Conservation (phyloP, 2,888 invertebrate genomes). For the Eugnorisma glareosa region DNA sequence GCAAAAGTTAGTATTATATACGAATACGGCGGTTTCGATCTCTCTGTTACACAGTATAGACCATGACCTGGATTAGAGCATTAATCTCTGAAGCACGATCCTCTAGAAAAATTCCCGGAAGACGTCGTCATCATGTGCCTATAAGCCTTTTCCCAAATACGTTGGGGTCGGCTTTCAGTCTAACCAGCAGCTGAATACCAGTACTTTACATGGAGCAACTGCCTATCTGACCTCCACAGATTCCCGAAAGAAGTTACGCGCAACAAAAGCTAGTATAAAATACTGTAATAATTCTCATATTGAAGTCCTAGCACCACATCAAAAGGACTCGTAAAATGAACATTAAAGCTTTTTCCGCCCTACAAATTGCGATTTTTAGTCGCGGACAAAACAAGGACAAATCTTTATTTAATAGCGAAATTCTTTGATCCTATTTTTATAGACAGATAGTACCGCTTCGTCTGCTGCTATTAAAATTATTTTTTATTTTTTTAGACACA, state of each 20-base stretch:
- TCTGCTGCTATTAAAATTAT: conserved; percentile 25
- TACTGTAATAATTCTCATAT: neutral
- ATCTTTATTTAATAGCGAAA: conserved; percentile 4
- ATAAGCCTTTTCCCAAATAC: too few relatives aligned
- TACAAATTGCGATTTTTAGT: conserved; percentile 1
- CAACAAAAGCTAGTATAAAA: neutral
- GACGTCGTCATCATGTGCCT: neutral
- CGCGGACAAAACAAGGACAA: conserved; percentile 1
- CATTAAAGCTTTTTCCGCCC: neutral
- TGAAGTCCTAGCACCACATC: conserved; percentile 11
- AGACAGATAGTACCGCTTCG: conserved; percentile 6
- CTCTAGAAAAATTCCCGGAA: neutral
- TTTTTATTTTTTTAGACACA: conserved; percentile 37
- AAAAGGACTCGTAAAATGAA: conserved; percentile 16
- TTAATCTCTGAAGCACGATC: neutral
- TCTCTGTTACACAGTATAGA: neutral
- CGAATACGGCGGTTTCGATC: neutral
- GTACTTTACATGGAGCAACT: too few relatives aligned
- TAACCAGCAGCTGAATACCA: too few relatives aligned
- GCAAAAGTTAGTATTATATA: neutral
- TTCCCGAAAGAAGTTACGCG: neutral
- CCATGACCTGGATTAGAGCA: neutral
- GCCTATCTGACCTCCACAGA: too few relatives aligned
- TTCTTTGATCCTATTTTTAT: conserved; percentile 51
- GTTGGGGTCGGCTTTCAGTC: too few relatives aligned